Percentiles rank a stretch among this genome's conserved stretches.
These are phyloP conservation scores for Chouioia cunea DNA, from an alignment of 2,888 invertebrate species.

Conservation along the genomic window DNA sequence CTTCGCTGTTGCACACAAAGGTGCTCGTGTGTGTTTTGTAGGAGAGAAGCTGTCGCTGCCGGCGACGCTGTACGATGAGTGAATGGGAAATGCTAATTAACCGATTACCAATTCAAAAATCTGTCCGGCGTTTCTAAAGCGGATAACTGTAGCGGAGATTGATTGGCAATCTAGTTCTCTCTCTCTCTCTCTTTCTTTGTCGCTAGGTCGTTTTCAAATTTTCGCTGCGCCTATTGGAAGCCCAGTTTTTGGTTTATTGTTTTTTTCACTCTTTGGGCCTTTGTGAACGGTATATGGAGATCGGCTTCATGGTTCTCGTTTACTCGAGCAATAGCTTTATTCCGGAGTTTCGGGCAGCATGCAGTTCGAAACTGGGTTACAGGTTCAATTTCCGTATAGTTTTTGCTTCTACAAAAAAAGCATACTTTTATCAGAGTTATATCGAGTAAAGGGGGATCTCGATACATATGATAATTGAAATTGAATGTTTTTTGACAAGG, in stretches of 20 bases:
- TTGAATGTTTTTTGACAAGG: too few species aligned
- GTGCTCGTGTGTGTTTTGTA: slow-evolving; percentile 33
- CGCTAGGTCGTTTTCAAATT: slow-evolving; percentile 5
- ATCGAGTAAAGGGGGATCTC: too few species aligned
- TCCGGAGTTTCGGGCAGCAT: neutral
- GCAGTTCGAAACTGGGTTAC: slow-evolving; percentile 29
- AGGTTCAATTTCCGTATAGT: slow-evolving; percentile 33
- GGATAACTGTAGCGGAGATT: too few species aligned
- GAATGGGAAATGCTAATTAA: slow-evolving; percentile 47
- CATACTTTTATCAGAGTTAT: neutral
- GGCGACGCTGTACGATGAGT: slow-evolving; percentile 10
- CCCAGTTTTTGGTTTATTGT: neutral
- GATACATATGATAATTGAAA: too few species aligned
- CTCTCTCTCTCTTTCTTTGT: neutral
- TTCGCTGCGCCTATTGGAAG: slow-evolving; percentile 16
- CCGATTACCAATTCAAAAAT: slow-evolving; percentile 54
- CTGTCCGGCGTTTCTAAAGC: neutral
- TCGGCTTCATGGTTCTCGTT: slow-evolving; percentile 1
- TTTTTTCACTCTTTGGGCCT: neutral
- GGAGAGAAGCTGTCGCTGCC: neutral
- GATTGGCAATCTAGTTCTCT: too few species aligned
- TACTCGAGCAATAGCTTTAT: too few species aligned
- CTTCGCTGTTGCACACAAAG: slow-evolving; percentile 15
- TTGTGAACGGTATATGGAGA: slow-evolving; percentile 8
- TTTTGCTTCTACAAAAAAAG: neutral